Base-by-base conservation (phyloP, 2,113 vertebrate species). In the Saccopteryx bilineata region DNA sequence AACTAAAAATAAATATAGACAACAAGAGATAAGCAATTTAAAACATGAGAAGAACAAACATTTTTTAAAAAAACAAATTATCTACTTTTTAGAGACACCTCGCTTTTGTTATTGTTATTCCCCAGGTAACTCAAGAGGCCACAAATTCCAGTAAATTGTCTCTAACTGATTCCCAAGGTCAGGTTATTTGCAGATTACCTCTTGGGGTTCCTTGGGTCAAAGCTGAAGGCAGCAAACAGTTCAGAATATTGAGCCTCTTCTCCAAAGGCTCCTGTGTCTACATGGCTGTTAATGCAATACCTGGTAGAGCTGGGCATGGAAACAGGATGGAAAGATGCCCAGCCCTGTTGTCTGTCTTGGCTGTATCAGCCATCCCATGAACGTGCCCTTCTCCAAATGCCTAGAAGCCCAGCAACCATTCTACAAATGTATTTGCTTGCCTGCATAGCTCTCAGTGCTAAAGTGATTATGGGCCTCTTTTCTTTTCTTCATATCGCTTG, bases 1-100 rank as follows among this genome's bases (percentile, higher is more conserved):
- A 86, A 75, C 65, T 66, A 80, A 90, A 84, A 88, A 84, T 96
- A 68, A 90, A 88, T 54, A 31, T 10, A 87, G 71, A 80, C 91
- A 74, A 72, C 1, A 83, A 92, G 48, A 56, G 46, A 54, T 72
- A 75, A 92, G 82, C 68, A 89, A 75, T 83, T 92, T 93, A 86
- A 78, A 96, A 89, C 39, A 33, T 12, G 8, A 93, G 46, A 86
- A 80, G 23, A 24, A 13, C 48, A 92, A 90, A 54, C 24, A 10
- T 56, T 94, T 96, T 83, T 71, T 72, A 26, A 65, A 28, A 74
- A 60, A 88, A 18, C 19, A 81, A 93, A 68, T 79, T 60, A 52
- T 17, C 17, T 86, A 46, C 92, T 54, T 92, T 85, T 82, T 21
- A 76, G 84, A 90, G 80, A 52, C 58, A 83, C 7, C 39, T 80